Conservation (phyloP, 2,888 invertebrate species). For the Conistra vaccinii region DNA sequence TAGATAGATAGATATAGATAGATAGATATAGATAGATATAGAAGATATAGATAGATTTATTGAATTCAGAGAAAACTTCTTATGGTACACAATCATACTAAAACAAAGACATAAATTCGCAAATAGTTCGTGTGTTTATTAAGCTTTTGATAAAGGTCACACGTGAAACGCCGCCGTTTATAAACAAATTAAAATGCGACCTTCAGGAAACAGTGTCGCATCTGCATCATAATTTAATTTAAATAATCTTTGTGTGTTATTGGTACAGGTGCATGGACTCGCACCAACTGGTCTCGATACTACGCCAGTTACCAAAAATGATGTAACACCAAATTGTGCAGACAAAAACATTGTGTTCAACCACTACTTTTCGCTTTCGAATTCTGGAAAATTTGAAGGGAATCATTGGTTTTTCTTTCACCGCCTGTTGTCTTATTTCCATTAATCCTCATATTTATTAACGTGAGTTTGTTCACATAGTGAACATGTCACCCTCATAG, state of each 20-base stretch:
- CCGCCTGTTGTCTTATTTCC: too few species aligned
- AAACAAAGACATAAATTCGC: too few species aligned
- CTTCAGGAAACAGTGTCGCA: slow-evolving; percentile 19
- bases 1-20: too few species aligned
- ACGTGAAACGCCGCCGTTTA: background rate
- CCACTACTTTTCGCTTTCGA: background rate
- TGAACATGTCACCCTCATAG: too few species aligned
- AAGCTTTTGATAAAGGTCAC: slow-evolving; percentile 8
- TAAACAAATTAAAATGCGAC: background rate
- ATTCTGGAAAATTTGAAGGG: background rate
- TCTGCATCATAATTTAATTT: slow-evolving; percentile 5
- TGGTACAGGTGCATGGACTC: slow-evolving; percentile 78
- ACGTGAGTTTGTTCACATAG: too few species aligned
- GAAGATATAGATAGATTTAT: too few species aligned
- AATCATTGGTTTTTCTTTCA: background rate
- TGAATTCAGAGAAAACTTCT: too few species aligned
- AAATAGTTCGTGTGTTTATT: too few species aligned
- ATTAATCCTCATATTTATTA: too few species aligned
- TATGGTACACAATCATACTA: too few species aligned
- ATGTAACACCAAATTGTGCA: slow-evolving; percentile 73
- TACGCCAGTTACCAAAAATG: slow-evolving; percentile 74
- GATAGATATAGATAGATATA: too few species aligned
- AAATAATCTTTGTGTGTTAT: slow-evolving; percentile 72
- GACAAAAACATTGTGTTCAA: slow-evolving; percentile 49
- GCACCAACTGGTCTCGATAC: slow-evolving; percentile 76